A percentile compares a stretch with the other conserved stretches of the same genome.
Conservation (phyloP, 2,113 vertebrate species). For the Corythaixoides concolor region DNA sequence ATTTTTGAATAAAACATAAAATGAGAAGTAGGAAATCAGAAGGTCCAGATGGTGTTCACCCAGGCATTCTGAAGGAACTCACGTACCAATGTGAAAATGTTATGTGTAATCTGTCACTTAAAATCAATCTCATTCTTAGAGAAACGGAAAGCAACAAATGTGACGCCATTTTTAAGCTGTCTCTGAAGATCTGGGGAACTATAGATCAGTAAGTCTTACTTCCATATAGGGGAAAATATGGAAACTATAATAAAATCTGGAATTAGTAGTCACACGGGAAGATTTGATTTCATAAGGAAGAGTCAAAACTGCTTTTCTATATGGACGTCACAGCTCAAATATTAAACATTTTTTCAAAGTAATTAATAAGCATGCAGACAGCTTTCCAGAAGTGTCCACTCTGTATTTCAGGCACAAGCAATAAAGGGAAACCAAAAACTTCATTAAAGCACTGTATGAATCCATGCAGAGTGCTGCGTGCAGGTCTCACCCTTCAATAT, state of each 20-base stretch:
- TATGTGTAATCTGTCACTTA: slow-evolving; percentile 27
- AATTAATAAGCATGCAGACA: not conserved
- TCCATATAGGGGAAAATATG: not conserved
- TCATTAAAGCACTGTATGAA: not conserved
- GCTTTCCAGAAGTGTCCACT: not conserved
- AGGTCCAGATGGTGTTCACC: slow-evolving; percentile 11
- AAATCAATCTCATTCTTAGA: not conserved
- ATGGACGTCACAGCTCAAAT: not conserved
- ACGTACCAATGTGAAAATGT: not conserved
- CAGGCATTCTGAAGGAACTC: not conserved
- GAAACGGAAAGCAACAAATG: slow-evolving; percentile 1
- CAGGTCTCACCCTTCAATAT: not conserved
- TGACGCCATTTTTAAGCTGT: not conserved
- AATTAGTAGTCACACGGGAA: not conserved
- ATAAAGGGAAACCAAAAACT: not conserved
- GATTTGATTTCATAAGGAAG: not conserved
- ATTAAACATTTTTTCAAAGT: not conserved
- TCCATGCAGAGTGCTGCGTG: not conserved
- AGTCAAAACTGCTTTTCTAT: not conserved
- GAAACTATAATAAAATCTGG: not conserved
- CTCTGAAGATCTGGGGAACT: not conserved
- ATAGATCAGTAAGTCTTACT: not conserved
- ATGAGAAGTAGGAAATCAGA: slow-evolving; percentile 16
- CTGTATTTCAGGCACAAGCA: not conserved
- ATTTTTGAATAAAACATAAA: slow-evolving; percentile 24